Percentiles rank a stretch among this genome's conserved stretches.
phyloP scores from a whole-genome alignment of 2,888 invertebrate species.

The Enchytraeus crypticus region DNA sequence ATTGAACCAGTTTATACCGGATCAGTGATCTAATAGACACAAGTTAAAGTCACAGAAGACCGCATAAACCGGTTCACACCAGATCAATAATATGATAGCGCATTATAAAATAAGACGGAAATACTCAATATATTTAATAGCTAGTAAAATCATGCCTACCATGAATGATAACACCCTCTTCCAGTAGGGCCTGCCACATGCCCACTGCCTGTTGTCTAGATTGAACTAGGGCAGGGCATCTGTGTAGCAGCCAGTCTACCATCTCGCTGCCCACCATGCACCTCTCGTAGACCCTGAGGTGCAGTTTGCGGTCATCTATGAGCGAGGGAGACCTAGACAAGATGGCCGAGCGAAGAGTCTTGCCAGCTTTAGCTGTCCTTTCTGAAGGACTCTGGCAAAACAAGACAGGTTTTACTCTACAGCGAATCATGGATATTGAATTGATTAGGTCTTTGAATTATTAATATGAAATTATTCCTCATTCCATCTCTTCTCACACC shows the following conservation, averaged over 20 bases:
- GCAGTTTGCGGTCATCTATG: constrained; percentile 57
- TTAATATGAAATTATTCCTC: no score
- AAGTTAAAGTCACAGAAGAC: no score
- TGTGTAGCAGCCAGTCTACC: constrained; percentile 70
- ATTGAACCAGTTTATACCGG: no score
- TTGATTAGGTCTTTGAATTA: no score
- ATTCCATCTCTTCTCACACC: no score
- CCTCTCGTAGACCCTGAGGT: constrained; percentile 58
- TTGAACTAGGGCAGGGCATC: constrained; percentile 57
- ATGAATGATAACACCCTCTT: constrained; percentile 68
- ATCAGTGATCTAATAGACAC: no score
- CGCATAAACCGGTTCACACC: no score
- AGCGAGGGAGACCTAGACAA: constrained; percentile 57
- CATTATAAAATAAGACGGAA: no score
- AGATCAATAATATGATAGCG: no score
- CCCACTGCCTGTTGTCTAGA: constrained; percentile 63
- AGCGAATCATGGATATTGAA: not conserved
- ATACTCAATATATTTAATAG: no score
- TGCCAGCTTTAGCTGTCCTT: constrained; percentile 61
- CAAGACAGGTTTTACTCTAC: no score
- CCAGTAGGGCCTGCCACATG: constrained; percentile 74
- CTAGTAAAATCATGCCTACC: constrained; percentile 55
- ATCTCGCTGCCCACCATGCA: constrained; percentile 68
- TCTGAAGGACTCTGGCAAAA: constrained; percentile 58
- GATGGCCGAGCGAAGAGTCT: constrained; percentile 62